These are phyloP conservation scores for Heliothis subflexa DNA, from an alignment of 1,140 invertebrate genomes.

Conservation along the genomic window DNA sequence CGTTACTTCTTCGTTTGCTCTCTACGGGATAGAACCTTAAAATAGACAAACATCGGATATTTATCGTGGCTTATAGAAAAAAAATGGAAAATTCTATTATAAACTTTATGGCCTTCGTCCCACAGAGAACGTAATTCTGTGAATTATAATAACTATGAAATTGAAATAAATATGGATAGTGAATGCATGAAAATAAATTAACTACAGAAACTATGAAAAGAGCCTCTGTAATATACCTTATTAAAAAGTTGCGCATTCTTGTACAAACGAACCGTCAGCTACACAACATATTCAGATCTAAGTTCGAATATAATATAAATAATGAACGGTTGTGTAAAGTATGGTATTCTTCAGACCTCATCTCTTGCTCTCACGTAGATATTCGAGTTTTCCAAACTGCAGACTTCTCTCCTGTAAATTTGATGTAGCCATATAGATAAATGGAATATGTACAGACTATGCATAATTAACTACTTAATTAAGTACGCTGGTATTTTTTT, in stretches of 20 bases:
- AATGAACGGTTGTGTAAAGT: constrained; percentile 54
- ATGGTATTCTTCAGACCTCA: constrained; percentile 42
- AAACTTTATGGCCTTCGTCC: too few relatives aligned
- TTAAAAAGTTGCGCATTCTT: background rate
- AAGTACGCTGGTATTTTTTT: background rate
- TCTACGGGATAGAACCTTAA: constrained; percentile 33
- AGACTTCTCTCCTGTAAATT: constrained; percentile 78
- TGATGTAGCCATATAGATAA: constrained; percentile 21
- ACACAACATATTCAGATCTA: constrained; percentile 75
- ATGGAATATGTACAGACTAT: constrained; percentile 27
- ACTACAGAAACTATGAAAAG: constrained; percentile 38
- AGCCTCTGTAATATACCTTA: constrained; percentile 50
- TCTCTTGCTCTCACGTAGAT: constrained; percentile 77
- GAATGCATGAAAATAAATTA: constrained; percentile 31
- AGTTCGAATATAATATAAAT: constrained; percentile 68
- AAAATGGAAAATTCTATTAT: background rate
- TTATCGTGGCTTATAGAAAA: background rate
- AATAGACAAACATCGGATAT: background rate
- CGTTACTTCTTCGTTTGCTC: background rate
- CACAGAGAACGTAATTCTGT: background rate
- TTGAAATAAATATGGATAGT: constrained; percentile 27
- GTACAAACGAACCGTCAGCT: constrained; percentile 64
- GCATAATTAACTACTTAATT: background rate
- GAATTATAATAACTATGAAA: constrained; percentile 7
- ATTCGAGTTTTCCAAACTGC: constrained; percentile 84